Conservation (phyloP, 2,888 invertebrate genomes). For the Chrysodeixis includens region DNA sequence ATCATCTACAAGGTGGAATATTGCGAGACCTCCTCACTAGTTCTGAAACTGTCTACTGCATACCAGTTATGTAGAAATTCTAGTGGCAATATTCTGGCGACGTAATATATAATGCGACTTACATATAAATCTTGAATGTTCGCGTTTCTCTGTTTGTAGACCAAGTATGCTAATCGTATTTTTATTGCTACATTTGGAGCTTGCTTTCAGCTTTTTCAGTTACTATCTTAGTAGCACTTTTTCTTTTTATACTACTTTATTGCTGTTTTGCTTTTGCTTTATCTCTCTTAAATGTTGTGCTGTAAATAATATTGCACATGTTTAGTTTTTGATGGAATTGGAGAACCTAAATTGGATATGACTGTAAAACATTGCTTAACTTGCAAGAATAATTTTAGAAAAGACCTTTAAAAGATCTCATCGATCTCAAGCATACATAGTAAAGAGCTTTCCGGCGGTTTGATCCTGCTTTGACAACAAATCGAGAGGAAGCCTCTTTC, state of each 20-base stretch:
- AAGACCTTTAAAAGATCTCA: too few species aligned
- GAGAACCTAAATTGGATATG: too few species aligned
- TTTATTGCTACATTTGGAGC: constrained; percentile 19
- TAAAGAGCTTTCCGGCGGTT: too few species aligned
- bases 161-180: constrained; percentile 27
- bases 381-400: too few species aligned
- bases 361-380: too few species aligned
- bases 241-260: neutral
- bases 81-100: constrained; percentile 62
- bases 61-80: constrained; percentile 38
- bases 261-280: neutral
- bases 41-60: constrained; percentile 32
- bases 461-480: too few species aligned
- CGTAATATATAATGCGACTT: constrained; percentile 35
- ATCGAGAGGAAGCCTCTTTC: too few species aligned
- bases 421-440: too few species aligned
- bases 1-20: constrained; percentile 32
- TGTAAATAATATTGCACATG: too few species aligned
- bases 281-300: neutral
- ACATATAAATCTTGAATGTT: constrained; percentile 47
- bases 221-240: neutral
- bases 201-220: constrained; percentile 10
- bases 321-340: too few species aligned
- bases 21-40: constrained; percentile 36
- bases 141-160: constrained; percentile 10